These are phyloP conservation scores for Agrotis puta DNA, from an alignment of 2,888 invertebrate genomes.

Conservation along the genomic window DNA sequence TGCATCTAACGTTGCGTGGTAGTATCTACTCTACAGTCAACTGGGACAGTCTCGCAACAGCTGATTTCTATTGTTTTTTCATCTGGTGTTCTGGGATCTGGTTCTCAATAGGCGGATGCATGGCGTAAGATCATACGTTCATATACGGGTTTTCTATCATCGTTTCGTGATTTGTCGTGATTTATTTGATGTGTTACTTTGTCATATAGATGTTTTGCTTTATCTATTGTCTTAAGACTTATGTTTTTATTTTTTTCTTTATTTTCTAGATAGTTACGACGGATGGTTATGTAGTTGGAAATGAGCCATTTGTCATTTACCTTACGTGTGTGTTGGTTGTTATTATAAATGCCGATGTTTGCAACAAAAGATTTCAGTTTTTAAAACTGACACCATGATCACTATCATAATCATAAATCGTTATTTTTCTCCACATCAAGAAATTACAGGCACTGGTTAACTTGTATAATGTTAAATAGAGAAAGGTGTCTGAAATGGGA, in stretches of 20 bases:
- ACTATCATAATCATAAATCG: no score
- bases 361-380: neutral
- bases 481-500: no score
- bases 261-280: neutral
- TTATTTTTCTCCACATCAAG: no score
- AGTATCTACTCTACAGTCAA: conserved; percentile 14
- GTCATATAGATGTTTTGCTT: conserved; percentile 9
- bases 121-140: conserved; percentile 41
- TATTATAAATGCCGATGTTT: neutral
- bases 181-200: conserved; percentile 21
- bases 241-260: neutral
- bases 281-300: conserved; percentile 2
- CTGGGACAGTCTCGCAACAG: conserved; percentile 48
- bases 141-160: conserved; percentile 18
- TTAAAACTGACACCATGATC: no score
- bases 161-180: conserved; percentile 27
- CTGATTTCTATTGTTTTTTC: conserved; percentile 63
- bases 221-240: neutral
- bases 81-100: conserved; percentile 51
- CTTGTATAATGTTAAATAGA: no score
- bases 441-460: no score
- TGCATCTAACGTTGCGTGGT: conserved; percentile 28
- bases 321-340: neutral
- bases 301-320: neutral
- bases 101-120: conserved; percentile 52